These are phyloP conservation scores for Idris sp. DNA, from an alignment of 1,140 invertebrate genomes.

Conservation along the genomic window DNA sequence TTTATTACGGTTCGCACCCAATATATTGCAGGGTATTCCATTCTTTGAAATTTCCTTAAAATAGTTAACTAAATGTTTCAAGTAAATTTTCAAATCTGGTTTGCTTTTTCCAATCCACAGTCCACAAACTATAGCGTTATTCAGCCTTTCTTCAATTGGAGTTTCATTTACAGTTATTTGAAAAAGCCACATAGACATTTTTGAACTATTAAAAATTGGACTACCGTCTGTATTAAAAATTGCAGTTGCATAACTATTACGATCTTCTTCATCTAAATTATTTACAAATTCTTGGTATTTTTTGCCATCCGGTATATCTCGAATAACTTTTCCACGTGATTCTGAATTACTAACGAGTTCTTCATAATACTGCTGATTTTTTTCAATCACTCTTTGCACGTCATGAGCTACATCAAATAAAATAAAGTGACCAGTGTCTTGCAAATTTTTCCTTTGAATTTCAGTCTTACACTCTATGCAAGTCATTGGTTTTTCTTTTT, in stretches of 20 bases:
- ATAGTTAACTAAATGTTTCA: constrained; percentile 16
- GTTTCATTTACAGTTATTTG: constrained; percentile 48
- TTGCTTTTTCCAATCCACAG: constrained; percentile 44
- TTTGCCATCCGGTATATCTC: constrained; percentile 31
- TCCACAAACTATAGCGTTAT: constrained; percentile 21
- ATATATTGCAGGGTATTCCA: constrained; percentile 28
- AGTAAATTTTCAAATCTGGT: constrained; percentile 34
- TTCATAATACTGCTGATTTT: constrained; percentile 31
- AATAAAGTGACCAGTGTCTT: constrained; percentile 28
- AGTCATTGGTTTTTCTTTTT: neutral
- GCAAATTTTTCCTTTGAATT: too few relatives aligned
- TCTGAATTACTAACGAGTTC: constrained; percentile 1
- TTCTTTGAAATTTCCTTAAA: constrained; percentile 24
- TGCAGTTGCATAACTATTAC: constrained; percentile 27
- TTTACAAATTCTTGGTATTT: constrained; percentile 25
- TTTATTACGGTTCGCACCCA: constrained; percentile 3
- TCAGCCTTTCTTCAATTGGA: constrained; percentile 19
- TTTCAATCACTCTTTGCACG: constrained; percentile 23
- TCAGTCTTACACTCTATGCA: constrained; percentile 5
- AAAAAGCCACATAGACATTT: constrained; percentile 36
- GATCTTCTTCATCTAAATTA: constrained; percentile 21
- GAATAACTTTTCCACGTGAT: constrained; percentile 8
- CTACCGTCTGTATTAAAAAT: constrained; percentile 41
- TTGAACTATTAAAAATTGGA: constrained; percentile 37
- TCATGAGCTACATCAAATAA: constrained; percentile 12